Conservation (phyloP, 2,888 invertebrate species). For the Magallana nippona region DNA sequence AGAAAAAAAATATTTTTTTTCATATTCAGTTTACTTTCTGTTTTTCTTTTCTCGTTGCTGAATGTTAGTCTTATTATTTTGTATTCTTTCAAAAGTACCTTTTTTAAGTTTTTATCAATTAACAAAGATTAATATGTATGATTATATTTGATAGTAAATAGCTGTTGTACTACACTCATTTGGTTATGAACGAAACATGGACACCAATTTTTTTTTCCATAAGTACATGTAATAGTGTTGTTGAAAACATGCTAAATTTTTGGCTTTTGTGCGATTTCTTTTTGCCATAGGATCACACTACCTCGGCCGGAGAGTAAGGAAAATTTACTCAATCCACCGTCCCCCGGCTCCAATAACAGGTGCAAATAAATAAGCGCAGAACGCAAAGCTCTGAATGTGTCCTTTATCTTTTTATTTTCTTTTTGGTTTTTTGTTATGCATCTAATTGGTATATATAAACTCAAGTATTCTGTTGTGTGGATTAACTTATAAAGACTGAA, state of each 20-base stretch:
- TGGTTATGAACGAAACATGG: neutral
- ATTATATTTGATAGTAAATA: too few species aligned
- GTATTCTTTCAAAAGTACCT: too few species aligned
- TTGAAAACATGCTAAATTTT: slow-evolving; percentile 29
- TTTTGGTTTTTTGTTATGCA: neutral
- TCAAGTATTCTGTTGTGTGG: slow-evolving; percentile 3
- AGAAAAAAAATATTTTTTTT: too few species aligned
- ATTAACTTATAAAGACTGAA: neutral
- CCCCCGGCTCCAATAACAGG: slow-evolving; percentile 76
- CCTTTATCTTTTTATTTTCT: neutral
- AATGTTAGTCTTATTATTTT: too few species aligned
- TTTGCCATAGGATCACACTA: slow-evolving; percentile 45
- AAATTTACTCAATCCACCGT: slow-evolving; percentile 71
- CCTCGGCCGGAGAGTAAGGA: slow-evolving; percentile 71
- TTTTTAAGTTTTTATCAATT: slow-evolving; percentile 7
- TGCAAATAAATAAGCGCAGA: slow-evolving; percentile 46
- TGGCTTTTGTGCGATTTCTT: slow-evolving; percentile 36
- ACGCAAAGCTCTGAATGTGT: neutral
- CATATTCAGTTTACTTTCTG: neutral
- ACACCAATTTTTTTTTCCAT: too few species aligned
- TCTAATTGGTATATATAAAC: too few species aligned
- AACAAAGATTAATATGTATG: neutral
- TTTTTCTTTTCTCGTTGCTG: neutral
- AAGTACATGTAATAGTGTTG: neutral
- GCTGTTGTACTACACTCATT: too few species aligned